phyloP scores from a whole-genome alignment of 2,888 invertebrate genomes.

The Dioctria rufipes region DNA sequence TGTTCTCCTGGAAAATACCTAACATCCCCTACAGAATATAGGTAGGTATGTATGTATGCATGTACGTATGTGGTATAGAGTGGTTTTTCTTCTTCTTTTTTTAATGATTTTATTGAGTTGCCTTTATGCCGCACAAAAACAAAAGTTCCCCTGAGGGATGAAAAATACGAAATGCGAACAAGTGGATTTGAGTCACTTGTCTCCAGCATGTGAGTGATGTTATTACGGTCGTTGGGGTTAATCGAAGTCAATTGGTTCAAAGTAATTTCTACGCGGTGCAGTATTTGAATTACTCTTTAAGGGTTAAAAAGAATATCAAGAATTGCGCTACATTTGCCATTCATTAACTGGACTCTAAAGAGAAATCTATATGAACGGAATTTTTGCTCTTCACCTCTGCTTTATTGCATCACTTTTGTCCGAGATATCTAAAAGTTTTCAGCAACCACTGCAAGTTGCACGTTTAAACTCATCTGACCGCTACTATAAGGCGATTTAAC shows the following conservation, averaged over 20 bases:
- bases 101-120: background rate
- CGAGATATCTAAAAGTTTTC: too few species aligned
- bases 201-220: slow-evolving; percentile 25
- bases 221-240: slow-evolving; percentile 40
- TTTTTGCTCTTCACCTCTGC: too few species aligned
- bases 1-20: too few species aligned
- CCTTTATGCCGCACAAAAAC: background rate
- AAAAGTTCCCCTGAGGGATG: background rate
- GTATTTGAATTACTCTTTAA: background rate
- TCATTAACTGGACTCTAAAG: too few species aligned
- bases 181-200: background rate
- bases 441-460: too few species aligned
- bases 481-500: too few species aligned
- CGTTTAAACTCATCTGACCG: too few species aligned
- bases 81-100: background rate
- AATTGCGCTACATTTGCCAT: background rate
- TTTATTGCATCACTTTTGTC: too few species aligned
- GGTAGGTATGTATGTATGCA: too few species aligned
- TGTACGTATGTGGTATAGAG: too few species aligned
- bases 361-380: too few species aligned
- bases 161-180: background rate
- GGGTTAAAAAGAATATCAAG: slow-evolving; percentile 26
- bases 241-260: slow-evolving; percentile 36
- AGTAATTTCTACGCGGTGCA: slow-evolving; percentile 34
- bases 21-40: too few species aligned